Evolutionary conservation across 2,888 invertebrate species (phyloP), one percentile per base, ranked within the genome.

Genomic region (Ophonus ardosiacus): DNA sequence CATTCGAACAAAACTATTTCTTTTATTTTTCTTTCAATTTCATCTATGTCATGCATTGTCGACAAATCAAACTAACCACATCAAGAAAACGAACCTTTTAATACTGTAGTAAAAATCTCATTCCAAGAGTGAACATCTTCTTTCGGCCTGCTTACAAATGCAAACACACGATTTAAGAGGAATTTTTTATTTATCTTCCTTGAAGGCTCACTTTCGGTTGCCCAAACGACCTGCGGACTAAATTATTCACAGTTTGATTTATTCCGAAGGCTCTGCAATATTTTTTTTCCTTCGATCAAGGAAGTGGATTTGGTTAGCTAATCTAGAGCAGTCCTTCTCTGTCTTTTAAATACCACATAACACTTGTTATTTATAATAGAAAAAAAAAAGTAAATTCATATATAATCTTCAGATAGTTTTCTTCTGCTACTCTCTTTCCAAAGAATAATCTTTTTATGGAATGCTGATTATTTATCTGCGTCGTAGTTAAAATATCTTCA

Each of bases 121-220:
- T 51, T 13, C 43, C 8, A 51, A 8, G 13, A 8, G 10, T 8
- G 13, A 61, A 61, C 18, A 63, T 63, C 63, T 63, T 24, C 10
- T 13, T 51, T 13, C 18, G 21, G 13, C 21, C 21, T 63, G 24
- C 63, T 59, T 18, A 59, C 17, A 59, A 59, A 59, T 59, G 59
- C 59, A 59, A 63, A 8, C 21, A 13, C 18, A 63, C 63, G 63
- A 63, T 63, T 63, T 63, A 63, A 63, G 63, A 21, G 21, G 63
- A 63, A 63, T 63, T 63, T 63, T 63, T 63, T 63, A 63, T 63
- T 63, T 63, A 63, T 63, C 63, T 21, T 18, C 13, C 63, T 63
- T 63, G 24, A 24, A 63, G 63, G 63, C 24, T 63, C 63, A 63
- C 24, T 63, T 63, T 21, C 63, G 63, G 63, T 63, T 63, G 24